A percentile compares a stretch with the other conserved stretches of the same genome.
These are phyloP conservation scores for Myripristis jacobus DNA, from an alignment of 2,797 vertebrate species.

Conservation along the genomic window DNA sequence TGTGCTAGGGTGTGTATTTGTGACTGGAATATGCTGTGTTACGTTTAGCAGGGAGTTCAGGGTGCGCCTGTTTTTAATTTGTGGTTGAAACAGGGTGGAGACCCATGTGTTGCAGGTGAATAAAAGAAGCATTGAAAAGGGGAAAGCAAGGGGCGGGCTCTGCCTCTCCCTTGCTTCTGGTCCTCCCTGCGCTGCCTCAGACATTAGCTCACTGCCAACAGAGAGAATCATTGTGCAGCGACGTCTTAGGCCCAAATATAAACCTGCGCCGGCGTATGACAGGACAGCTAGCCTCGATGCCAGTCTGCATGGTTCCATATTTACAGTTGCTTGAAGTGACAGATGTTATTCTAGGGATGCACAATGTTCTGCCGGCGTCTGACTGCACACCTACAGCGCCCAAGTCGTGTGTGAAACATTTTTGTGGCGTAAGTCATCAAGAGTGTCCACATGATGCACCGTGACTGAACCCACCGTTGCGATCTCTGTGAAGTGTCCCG, in stretches of 20 bases:
- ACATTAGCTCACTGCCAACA: slow-evolving; percentile 68
- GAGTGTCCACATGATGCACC: slow-evolving; percentile 53
- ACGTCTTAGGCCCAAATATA: slow-evolving; percentile 25
- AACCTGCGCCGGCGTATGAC: slow-evolving; percentile 23
- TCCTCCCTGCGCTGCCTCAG: slow-evolving; percentile 52
- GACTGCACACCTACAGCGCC: slow-evolving; percentile 26
- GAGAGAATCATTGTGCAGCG: slow-evolving; percentile 55
- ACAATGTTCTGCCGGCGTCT: slow-evolving; percentile 56
- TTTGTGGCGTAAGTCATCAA: slow-evolving; percentile 37
- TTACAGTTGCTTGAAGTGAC: slow-evolving; percentile 48
- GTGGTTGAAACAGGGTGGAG: slow-evolving; percentile 81
- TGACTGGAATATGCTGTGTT: slow-evolving; percentile 35
- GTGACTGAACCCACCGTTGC: slow-evolving; percentile 14
- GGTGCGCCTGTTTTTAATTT: slow-evolving; percentile 81
- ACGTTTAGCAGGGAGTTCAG: slow-evolving; percentile 56
- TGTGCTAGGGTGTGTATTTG: slow-evolving; percentile 47
- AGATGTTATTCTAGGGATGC: slow-evolving; percentile 38
- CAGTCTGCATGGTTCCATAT: slow-evolving; percentile 46
- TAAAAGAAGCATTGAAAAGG: slow-evolving; percentile 82
- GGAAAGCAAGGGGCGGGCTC: slow-evolving; percentile 56
- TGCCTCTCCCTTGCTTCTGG: slow-evolving; percentile 31
- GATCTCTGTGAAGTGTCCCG: slow-evolving; percentile 49
- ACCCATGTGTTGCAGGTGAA: slow-evolving; percentile 72
- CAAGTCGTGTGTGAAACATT: slow-evolving; percentile 35
- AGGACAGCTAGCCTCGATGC: slow-evolving; percentile 27